Conservation (phyloP, 2,113 vertebrate species). For the Engystomops pustulosus region DNA sequence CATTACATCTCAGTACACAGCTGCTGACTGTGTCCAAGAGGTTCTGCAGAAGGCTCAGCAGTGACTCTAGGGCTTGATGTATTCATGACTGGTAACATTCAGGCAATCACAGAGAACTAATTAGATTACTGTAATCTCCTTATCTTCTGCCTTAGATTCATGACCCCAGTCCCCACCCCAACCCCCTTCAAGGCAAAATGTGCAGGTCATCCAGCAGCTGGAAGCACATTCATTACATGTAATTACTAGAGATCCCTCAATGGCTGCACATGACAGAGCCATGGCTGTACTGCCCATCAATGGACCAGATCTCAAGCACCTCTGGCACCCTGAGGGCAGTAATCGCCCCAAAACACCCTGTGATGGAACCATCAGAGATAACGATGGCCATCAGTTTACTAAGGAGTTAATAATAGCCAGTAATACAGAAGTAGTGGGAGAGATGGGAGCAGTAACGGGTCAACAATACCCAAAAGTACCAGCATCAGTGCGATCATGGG, state of each 20-base stretch:
- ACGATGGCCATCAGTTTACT: neutral
- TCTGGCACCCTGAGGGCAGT: neutral
- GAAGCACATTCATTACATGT: slow-evolving; percentile 1
- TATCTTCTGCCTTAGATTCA: neutral
- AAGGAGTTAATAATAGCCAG: neutral
- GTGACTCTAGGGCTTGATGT: neutral
- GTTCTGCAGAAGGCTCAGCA: neutral
- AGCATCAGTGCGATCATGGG: neutral
- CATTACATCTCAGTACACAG: neutral
- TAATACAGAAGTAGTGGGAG: no score
- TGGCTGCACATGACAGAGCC: neutral
- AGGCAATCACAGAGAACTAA: slow-evolving; percentile 13
- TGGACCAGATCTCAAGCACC: neutral
- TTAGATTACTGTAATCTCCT: slow-evolving; percentile 45
- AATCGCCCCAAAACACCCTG: neutral
- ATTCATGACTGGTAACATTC: neutral
- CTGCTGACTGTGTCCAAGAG: neutral
- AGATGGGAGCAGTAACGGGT: neutral
- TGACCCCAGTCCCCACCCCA: no score
- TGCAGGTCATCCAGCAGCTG: neutral
- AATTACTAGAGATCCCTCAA: neutral
- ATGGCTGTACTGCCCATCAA: neutral
- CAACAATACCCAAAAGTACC: neutral
- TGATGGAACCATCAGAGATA: neutral
- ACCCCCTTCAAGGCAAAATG: neutral